Conservation (phyloP, 1,140 invertebrate species). For the Cheumatopsyche charites region DNA sequence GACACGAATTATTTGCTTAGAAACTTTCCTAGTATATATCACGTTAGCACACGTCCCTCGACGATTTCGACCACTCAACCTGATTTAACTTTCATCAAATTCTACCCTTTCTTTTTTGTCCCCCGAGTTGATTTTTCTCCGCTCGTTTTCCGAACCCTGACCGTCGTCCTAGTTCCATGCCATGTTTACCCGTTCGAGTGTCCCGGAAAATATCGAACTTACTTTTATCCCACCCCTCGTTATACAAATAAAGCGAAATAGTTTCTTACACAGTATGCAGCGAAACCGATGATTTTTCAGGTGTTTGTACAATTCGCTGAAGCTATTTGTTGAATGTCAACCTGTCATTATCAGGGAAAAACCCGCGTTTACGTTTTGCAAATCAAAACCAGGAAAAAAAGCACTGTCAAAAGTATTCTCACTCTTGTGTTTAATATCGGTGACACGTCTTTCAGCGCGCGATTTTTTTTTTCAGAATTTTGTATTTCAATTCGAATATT, state of each 20-base stretch:
- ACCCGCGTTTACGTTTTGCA: background rate
- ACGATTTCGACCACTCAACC: constrained; percentile 3
- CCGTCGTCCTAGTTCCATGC: too few relatives aligned
- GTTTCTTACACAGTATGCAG: background rate
- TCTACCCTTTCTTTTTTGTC: background rate
- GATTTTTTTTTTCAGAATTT: too few relatives aligned
- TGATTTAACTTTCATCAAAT: constrained; percentile 18
- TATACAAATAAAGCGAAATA: background rate
- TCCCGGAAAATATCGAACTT: background rate
- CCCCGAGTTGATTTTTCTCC: background rate
- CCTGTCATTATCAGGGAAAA: constrained; percentile 10
- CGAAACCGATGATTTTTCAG: constrained; percentile 2
- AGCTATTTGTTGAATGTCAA: background rate
- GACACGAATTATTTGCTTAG: constrained; percentile 4
- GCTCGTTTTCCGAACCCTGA: too few relatives aligned
- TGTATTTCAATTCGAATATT: too few relatives aligned
- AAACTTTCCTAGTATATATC: background rate
- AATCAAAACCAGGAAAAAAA: too few relatives aligned
- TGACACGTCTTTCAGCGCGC: too few relatives aligned
- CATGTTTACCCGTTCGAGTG: too few relatives aligned
- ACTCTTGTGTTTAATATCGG: too few relatives aligned
- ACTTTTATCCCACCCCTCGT: background rate
- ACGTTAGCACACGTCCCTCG: background rate
- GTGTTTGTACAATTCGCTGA: background rate
- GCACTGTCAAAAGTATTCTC: too few relatives aligned